Evolutionary conservation across 2,113 vertebrate genomes (phyloP), one percentile per base, ranked within the genome.

Genomic region (Phainopepla nitens): DNA sequence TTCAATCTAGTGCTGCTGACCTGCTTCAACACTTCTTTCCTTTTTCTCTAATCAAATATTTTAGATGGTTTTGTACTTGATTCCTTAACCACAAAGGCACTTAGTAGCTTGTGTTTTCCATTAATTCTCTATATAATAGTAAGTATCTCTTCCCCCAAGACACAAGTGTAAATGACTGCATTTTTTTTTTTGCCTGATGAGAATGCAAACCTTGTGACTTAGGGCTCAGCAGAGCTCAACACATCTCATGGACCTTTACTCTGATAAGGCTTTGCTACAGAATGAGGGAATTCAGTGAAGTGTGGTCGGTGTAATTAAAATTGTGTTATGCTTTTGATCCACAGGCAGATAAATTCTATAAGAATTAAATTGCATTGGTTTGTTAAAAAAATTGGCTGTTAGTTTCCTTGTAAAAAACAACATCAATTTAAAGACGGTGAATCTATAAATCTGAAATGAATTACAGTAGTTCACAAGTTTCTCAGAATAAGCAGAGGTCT

Each of bases 221-320:
- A 60, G 64, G 62, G 79, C 93, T 93, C 94, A 94, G 88, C n/a
- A 87, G 94, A 97, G 93, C 73, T 93, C 87, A 82, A 85, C 70
- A 89, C 44, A 96, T 93, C 72, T 61, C 53, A 78, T 23, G 85
- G 79, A 92, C 90, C n/a, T 71, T 93, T 81, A 36, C 62, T 53
- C 65, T 42, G 94, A 97, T 97, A 96, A 95, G 73, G 54, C 89
- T 87, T 89, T 80, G 47, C 72, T 84, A 83, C 47, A 87, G 87
- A 96, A 96, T 75, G 94, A 95, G 91, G 35, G 72, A 94, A 90
- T 50, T 93, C 78, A 80, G 73, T 82, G 41, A 47, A 97, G 97
- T 96, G 95, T 97, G 94, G 93, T 78, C 78, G 79, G 78, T 94
- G 65, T 96, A 97, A 98, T 98, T 98, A 98, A 97, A 97, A 97